These are phyloP conservation scores for Cydia strobilella DNA, from an alignment of 1,140 invertebrate species.

Conservation along the genomic window DNA sequence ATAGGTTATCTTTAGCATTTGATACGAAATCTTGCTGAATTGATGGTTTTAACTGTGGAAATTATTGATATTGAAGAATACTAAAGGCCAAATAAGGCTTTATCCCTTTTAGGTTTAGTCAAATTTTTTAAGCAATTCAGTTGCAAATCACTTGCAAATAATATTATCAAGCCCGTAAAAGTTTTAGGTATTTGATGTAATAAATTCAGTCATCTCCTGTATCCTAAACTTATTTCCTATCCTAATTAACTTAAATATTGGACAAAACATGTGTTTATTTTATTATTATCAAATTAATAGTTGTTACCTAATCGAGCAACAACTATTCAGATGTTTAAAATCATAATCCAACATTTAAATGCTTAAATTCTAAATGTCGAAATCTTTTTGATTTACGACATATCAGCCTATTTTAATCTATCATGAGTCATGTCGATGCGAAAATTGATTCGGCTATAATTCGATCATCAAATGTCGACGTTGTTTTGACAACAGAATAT, in stretches of 20 bases:
- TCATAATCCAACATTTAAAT: neutral
- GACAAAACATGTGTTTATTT: neutral
- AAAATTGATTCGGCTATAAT: neutral
- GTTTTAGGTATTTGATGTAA: too few species aligned
- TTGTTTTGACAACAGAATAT: conserved; percentile 24
- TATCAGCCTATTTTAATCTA: conserved; percentile 25
- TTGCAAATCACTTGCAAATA: too few species aligned
- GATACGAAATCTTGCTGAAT: neutral
- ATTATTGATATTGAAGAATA: too few species aligned
- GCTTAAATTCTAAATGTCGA: neutral
- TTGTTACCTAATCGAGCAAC: neutral
- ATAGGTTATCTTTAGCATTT: neutral
- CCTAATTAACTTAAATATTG: too few species aligned
- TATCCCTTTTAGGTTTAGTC: too few species aligned
- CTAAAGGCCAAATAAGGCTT: too few species aligned
- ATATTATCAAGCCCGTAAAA: too few species aligned
- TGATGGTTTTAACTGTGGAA: neutral
- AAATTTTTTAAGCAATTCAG: too few species aligned
- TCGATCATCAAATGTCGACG: neutral
- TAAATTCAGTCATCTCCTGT: too few species aligned
- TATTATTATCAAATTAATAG: neutral
- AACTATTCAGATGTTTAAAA: neutral
- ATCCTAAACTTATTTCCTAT: too few species aligned
- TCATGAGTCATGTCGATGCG: conserved; percentile 2
- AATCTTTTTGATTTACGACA: conserved; percentile 3